Evolutionary conservation across 2,797 vertebrate species (phyloP).

Genomic region (Anguilla anguilla): DNA sequence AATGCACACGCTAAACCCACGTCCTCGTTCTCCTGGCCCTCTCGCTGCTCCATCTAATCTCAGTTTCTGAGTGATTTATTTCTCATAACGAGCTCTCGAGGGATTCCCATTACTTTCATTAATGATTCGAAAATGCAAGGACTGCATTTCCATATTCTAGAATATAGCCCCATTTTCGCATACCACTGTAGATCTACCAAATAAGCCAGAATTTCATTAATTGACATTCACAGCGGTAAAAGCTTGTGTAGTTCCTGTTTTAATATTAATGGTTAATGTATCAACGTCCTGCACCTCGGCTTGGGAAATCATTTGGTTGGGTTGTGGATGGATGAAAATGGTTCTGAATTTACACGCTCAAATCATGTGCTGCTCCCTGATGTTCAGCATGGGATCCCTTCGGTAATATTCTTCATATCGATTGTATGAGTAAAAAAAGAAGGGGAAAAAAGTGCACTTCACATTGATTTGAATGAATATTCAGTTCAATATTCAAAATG

Average conservation of each 20-base stretch:
- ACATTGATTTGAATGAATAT: background rate
- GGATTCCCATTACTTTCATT: conserved; percentile 11
- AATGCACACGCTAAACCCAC: background rate
- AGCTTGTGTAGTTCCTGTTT: background rate
- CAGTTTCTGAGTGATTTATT: conserved; percentile 17
- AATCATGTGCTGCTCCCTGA: background rate
- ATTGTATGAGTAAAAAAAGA: background rate
- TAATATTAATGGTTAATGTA: background rate
- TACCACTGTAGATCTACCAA: background rate
- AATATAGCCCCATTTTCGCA: background rate
- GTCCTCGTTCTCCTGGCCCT: background rate
- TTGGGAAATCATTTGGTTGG: background rate
- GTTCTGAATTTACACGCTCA: background rate
- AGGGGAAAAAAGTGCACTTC: background rate
- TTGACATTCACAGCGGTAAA: background rate
- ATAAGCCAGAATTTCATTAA: background rate
- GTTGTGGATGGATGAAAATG: background rate
- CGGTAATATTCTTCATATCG: background rate
- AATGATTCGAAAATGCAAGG: background rate
- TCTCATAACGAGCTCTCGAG: conserved; percentile 28
- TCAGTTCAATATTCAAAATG: background rate
- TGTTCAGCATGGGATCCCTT: background rate
- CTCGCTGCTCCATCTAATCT: conserved; percentile 2
- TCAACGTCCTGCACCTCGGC: background rate
- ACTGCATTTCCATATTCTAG: conserved; percentile 4